phyloP scores from a whole-genome alignment of 2,888 invertebrate species.

The Melanostoma scalare region DNA sequence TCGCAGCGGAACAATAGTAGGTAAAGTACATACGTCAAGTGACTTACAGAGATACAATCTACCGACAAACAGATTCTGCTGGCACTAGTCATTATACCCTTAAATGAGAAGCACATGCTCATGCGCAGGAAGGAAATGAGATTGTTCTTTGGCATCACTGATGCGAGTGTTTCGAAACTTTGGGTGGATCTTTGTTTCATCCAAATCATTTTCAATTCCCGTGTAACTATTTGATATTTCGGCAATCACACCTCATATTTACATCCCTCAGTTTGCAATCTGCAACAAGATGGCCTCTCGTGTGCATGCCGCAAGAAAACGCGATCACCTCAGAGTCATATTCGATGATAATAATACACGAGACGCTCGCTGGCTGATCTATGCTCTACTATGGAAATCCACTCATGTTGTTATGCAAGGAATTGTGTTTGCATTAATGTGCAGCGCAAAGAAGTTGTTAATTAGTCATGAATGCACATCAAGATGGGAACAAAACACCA shows the following conservation, averaged over 20 bases:
- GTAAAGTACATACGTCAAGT: neutral
- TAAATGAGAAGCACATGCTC: neutral
- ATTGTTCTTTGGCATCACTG: neutral
- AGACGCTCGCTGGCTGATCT: neutral
- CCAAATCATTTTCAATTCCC: slow-evolving; percentile 12
- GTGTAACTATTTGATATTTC: slow-evolving; percentile 39
- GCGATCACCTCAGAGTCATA: slow-evolving; percentile 69
- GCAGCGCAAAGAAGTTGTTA: slow-evolving; percentile 64
- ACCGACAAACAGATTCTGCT: neutral
- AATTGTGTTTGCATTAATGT: slow-evolving; percentile 69
- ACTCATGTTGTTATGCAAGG: slow-evolving; percentile 65
- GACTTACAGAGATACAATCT: slow-evolving; percentile 17
- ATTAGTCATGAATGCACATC: slow-evolving; percentile 61
- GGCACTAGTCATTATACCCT: slow-evolving; percentile 40
- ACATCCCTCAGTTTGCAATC: slow-evolving; percentile 68
- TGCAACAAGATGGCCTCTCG: slow-evolving; percentile 58
- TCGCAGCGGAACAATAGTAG: slow-evolving; percentile 25
- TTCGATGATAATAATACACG: slow-evolving; percentile 34
- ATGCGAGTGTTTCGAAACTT: slow-evolving; percentile 12
- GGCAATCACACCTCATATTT: slow-evolving; percentile 55
- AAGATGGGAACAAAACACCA: slow-evolving; percentile 55
- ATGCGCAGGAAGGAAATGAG: slow-evolving; percentile 47
- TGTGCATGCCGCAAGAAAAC: slow-evolving; percentile 67
- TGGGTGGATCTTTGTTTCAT: neutral
- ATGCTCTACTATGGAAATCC: slow-evolving; percentile 67